A percentile compares a stretch with the other conserved stretches of the same genome.
Conservation (phyloP, 1,140 invertebrate genomes). For the Araneus ventricosus region DNA sequence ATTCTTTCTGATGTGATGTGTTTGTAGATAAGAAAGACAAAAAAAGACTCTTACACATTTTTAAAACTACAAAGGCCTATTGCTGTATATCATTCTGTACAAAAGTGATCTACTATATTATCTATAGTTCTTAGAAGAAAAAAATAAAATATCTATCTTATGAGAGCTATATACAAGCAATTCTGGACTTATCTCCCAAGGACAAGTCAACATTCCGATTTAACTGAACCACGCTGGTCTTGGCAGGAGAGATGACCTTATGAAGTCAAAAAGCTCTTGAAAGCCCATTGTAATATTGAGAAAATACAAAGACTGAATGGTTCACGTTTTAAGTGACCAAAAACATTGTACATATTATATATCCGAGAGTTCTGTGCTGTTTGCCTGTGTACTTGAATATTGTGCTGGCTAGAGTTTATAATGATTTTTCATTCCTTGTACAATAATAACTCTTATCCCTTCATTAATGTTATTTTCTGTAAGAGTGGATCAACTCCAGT, state of each 20-base stretch:
- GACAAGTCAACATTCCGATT: conserved; percentile 64
- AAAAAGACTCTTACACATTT: conserved; percentile 33
- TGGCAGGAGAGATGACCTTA: conserved; percentile 12
- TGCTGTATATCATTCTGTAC: conserved; percentile 60
- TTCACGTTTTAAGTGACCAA: conserved; percentile 67
- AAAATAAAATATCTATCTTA: conserved; percentile 53
- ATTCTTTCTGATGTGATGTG: conserved; percentile 47
- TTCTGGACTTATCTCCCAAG: background rate
- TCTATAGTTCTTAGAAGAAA: conserved; percentile 64
- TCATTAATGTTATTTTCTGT: conserved; percentile 58
- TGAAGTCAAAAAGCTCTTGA: conserved; percentile 7
- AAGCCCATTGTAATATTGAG: conserved; percentile 67
- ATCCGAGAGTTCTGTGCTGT: conserved; percentile 72
- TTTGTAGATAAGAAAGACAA: conserved; percentile 39
- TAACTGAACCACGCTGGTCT: conserved; percentile 33
- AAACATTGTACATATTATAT: conserved; percentile 74
- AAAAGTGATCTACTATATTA: conserved; percentile 60
- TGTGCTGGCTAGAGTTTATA: conserved; percentile 73
- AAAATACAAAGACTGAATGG: conserved; percentile 53
- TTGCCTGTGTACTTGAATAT: conserved; percentile 72
- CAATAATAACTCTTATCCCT: conserved; percentile 47
- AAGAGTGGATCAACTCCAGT: conserved; percentile 25
- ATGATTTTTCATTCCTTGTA: conserved; percentile 73
- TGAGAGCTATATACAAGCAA: conserved; percentile 50
- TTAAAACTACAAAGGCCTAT: conserved; percentile 37